These are phyloP conservation scores for Calephelis nemesis DNA, from an alignment of 1,140 invertebrate genomes.

Conservation along the genomic window DNA sequence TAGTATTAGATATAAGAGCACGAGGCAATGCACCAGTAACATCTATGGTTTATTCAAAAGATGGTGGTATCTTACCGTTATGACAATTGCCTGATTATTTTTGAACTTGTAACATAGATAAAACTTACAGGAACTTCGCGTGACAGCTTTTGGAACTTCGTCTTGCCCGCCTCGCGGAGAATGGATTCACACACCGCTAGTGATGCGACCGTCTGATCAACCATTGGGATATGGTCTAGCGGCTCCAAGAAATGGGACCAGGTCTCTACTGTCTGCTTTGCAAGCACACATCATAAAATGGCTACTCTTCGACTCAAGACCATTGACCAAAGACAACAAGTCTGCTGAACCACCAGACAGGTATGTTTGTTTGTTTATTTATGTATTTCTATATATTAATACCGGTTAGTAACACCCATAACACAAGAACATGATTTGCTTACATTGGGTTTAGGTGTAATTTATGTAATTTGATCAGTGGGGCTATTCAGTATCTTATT, in stretches of 20 bases:
- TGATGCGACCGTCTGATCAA: constrained; percentile 80
- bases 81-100: too few relatives aligned
- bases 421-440: too few relatives aligned
- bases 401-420: too few relatives aligned
- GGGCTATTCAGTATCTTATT: too few relatives aligned
- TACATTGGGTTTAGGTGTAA: too few relatives aligned
- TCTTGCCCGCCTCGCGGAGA: constrained; percentile 81
- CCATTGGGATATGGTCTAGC: constrained; percentile 81
- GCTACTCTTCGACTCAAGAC: constrained; percentile 82
- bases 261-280: constrained; percentile 83
- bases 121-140: constrained; percentile 76
- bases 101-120: too few relatives aligned
- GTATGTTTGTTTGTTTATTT: constrained; percentile 54
- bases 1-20: too few relatives aligned
- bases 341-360: constrained; percentile 73
- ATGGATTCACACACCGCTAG: constrained; percentile 82
- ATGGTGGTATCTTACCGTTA: too few relatives aligned
- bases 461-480: too few relatives aligned
- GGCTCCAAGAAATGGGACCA: constrained; percentile 82
- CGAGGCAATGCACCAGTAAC: too few relatives aligned
- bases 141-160: constrained; percentile 81
- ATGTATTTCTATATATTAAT: too few relatives aligned
- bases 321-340: constrained; percentile 71
- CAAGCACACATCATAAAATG: constrained; percentile 85
- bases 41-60: too few relatives aligned